These are phyloP conservation scores for Caenorhabditis afra DNA, from an alignment of 2,888 invertebrate genomes.

Conservation along the genomic window DNA sequence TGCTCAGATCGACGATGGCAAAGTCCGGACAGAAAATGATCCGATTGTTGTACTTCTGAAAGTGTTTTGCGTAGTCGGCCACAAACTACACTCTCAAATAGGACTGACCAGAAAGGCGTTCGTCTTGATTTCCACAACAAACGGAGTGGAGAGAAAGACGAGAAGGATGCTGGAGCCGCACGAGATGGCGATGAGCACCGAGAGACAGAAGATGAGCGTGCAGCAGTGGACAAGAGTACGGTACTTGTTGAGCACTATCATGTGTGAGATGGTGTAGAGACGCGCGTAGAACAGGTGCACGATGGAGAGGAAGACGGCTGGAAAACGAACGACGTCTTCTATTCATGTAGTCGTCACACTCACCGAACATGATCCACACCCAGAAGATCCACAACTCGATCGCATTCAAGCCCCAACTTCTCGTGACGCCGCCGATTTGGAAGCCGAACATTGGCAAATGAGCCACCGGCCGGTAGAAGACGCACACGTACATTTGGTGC, in stretches of 20 bases:
- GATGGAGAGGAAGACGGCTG: constrained; percentile 45
- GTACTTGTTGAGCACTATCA: constrained; percentile 45
- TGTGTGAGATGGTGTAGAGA: constrained; percentile 29
- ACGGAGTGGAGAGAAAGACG: constrained; percentile 48
- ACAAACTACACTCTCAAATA: no score
- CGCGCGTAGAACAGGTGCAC: constrained; percentile 47
- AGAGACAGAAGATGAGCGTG: constrained; percentile 16
- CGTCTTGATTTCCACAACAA: constrained; percentile 44
- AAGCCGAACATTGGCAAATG: constrained; percentile 56
- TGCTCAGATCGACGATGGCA: constrained; percentile 44
- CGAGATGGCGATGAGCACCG: constrained; percentile 24
- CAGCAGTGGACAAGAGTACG: constrained; percentile 21
- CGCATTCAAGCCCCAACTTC: constrained; percentile 40
- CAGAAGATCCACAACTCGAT: constrained; percentile 50
- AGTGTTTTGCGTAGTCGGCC: background rate
- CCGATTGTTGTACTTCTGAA: constrained; percentile 39
- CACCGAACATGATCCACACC: constrained; percentile 48
- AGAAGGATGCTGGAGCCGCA: constrained; percentile 51
- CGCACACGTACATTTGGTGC: constrained; percentile 45
- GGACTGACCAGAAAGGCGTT: constrained; percentile 37
- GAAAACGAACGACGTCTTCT: background rate
- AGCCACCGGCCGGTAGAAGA: constrained; percentile 47
- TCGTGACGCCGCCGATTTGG: constrained; percentile 42
- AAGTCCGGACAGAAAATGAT: constrained; percentile 50
- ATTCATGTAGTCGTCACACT: no score